phyloP scores from a whole-genome alignment of 2,888 invertebrate genomes.

The Papilio demoleus region DNA sequence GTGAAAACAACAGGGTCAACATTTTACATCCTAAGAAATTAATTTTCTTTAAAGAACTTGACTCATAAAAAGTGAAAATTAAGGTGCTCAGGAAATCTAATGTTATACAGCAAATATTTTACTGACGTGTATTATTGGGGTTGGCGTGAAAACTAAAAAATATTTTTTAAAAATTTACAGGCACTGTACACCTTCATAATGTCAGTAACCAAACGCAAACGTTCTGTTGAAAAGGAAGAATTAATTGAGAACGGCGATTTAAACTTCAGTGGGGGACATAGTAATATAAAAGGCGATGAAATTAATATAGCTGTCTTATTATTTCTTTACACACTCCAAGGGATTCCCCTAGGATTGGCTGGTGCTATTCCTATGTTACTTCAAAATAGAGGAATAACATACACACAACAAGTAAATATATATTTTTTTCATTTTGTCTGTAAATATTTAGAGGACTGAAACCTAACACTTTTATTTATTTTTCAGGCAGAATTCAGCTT shows the following conservation, averaged over 20 bases:
- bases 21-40: neutral
- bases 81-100: constrained; percentile 58
- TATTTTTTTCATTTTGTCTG: constrained; percentile 29
- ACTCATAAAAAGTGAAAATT: constrained; percentile 59
- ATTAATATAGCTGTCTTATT: constrained; percentile 93
- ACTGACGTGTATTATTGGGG: constrained; percentile 68
- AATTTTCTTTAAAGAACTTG: neutral
- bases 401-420: constrained; percentile 94
- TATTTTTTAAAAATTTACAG: constrained; percentile 56
- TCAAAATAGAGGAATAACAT: constrained; percentile 95
- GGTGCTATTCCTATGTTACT: constrained; percentile 98
- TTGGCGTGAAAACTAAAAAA: constrained; percentile 50
- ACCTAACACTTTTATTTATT: constrained; percentile 16
- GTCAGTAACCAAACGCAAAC: constrained; percentile 75
- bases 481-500: constrained; percentile 95
- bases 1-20: constrained; percentile 1
- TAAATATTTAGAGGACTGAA: neutral
- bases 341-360: constrained; percentile 96
- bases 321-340: constrained; percentile 97
- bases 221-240: constrained; percentile 67
- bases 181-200: constrained; percentile 66
- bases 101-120: constrained; percentile 44
- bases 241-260: constrained; percentile 74
- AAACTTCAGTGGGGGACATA: constrained; percentile 55
- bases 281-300: constrained; percentile 88